phyloP scores from a whole-genome alignment of 2,797 vertebrate genomes.

The Siniperca obscura region DNA sequence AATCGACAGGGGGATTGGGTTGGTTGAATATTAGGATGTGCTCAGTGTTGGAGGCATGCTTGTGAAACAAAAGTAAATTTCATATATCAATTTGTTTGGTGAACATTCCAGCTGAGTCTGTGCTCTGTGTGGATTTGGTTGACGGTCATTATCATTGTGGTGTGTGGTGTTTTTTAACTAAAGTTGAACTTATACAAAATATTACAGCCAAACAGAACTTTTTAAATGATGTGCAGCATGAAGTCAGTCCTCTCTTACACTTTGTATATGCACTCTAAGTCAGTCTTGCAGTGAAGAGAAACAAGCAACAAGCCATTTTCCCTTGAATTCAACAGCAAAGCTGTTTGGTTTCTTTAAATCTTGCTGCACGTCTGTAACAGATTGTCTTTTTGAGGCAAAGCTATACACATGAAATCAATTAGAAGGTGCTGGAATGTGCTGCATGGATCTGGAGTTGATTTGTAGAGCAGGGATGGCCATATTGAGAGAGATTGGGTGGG shows the following conservation, averaged over 20 bases:
- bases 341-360: constrained; percentile 41
- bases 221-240: neutral
- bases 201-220: neutral
- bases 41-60: constrained; percentile 36
- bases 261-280: neutral
- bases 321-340: constrained; percentile 50
- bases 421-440: constrained; percentile 86
- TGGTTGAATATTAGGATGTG: constrained; percentile 40
- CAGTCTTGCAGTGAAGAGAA: constrained; percentile 8
- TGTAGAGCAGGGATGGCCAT: constrained; percentile 69
- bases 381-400: constrained; percentile 68
- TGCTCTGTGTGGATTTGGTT: constrained; percentile 18
- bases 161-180: neutral
- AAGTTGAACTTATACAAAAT: neutral
- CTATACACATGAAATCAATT: constrained; percentile 84
- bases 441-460: constrained; percentile 84
- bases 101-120: constrained; percentile 5
- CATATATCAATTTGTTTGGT: neutral
- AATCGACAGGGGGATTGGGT: constrained; percentile 27
- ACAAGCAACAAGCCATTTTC: constrained; percentile 11
- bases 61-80: constrained; percentile 40
- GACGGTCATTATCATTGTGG: neutral
- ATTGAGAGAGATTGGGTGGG: constrained; percentile 70
- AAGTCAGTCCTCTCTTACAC: constrained; percentile 7
- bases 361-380: constrained; percentile 62